A percentile compares a stretch with the other conserved stretches of the same genome.
Evolutionary conservation across 1,140 invertebrate species (phyloP).

Genomic region (Geopemphigus sp.): DNA sequence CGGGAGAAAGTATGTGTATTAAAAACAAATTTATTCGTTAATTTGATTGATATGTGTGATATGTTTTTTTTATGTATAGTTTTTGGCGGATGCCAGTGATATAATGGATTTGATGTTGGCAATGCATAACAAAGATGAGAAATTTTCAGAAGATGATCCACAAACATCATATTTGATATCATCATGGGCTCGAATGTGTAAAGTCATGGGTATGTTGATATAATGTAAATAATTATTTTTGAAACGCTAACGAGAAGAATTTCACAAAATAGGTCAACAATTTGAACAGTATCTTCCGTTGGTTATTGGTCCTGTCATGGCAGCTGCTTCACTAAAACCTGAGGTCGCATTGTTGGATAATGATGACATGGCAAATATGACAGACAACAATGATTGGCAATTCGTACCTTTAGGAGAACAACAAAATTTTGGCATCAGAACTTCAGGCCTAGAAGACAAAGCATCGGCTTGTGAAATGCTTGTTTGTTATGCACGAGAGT

Average conservation of each 20-base stretch:
- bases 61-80: slow-evolving; percentile 60
- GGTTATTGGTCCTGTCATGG: slow-evolving; percentile 96
- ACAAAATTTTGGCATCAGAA: slow-evolving; percentile 89
- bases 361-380: slow-evolving; percentile 81
- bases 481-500: slow-evolving; percentile 94
- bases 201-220: slow-evolving; percentile 74
- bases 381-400: slow-evolving; percentile 92
- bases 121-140: slow-evolving; percentile 76
- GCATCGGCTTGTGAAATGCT: slow-evolving; percentile 99
- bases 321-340: slow-evolving; percentile 92
- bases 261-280: slow-evolving; percentile 68
- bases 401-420: slow-evolving; percentile 96
- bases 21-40: not conserved
- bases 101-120: slow-evolving; percentile 95
- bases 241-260: not conserved
- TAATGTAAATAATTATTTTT: not conserved
- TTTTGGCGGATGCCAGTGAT: slow-evolving; percentile 88
- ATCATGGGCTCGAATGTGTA: slow-evolving; percentile 98
- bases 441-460: slow-evolving; percentile 94
- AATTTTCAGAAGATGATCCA: slow-evolving; percentile 89
- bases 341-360: slow-evolving; percentile 96
- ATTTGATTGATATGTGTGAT: slow-evolving; percentile 28
- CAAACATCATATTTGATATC: slow-evolving; percentile 98
- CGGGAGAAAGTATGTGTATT: slow-evolving; percentile 72
- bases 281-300: slow-evolving; percentile 96